Percentiles rank a stretch among this genome's conserved stretches.
These are phyloP conservation scores for Neomorphus geoffroyi DNA, from an alignment of 2,797 vertebrate species.

Conservation along the genomic window DNA sequence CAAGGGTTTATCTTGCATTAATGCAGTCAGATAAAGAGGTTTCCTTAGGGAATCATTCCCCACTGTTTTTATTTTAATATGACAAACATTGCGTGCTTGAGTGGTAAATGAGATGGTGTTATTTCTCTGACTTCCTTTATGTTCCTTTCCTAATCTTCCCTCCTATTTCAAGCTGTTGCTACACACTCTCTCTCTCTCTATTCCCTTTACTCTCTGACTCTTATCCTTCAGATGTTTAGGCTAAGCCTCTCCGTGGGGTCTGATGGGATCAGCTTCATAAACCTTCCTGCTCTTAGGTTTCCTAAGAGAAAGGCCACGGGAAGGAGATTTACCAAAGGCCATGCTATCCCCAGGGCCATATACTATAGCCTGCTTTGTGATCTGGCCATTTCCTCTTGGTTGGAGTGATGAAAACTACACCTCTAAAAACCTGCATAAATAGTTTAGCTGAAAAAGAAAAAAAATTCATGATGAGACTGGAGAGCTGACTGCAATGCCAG, in stretches of 20 bases:
- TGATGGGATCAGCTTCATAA: slow-evolving; percentile 47
- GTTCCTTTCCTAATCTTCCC: slow-evolving; percentile 31
- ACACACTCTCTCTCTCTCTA: not conserved
- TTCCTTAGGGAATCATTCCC: slow-evolving; percentile 20
- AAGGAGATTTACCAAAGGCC: slow-evolving; percentile 39
- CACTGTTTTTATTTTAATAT: slow-evolving; percentile 48
- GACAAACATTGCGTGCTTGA: slow-evolving; percentile 40
- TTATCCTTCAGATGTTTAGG: slow-evolving; percentile 62
- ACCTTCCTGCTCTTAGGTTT: slow-evolving; percentile 46
- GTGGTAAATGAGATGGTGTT: slow-evolving; percentile 58
- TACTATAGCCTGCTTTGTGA: slow-evolving; percentile 53
- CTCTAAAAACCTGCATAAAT: slow-evolving; percentile 42
- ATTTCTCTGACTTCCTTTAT: slow-evolving; percentile 32
- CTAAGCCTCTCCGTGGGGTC: slow-evolving; percentile 27
- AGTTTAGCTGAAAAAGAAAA: not conserved
- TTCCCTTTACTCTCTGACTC: not conserved
- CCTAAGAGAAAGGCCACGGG: slow-evolving; percentile 46
- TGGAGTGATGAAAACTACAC: slow-evolving; percentile 55
- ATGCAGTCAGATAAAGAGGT: slow-evolving; percentile 35
- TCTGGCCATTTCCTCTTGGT: slow-evolving; percentile 47
- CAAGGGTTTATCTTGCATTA: slow-evolving; percentile 9
- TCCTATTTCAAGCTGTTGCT: slow-evolving; percentile 45
- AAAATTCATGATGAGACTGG: not conserved
- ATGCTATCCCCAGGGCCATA: slow-evolving; percentile 28
- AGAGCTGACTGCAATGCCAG: not conserved